Conservation (phyloP, 2,113 vertebrate species). For the Ictalurus furcatus region DNA sequence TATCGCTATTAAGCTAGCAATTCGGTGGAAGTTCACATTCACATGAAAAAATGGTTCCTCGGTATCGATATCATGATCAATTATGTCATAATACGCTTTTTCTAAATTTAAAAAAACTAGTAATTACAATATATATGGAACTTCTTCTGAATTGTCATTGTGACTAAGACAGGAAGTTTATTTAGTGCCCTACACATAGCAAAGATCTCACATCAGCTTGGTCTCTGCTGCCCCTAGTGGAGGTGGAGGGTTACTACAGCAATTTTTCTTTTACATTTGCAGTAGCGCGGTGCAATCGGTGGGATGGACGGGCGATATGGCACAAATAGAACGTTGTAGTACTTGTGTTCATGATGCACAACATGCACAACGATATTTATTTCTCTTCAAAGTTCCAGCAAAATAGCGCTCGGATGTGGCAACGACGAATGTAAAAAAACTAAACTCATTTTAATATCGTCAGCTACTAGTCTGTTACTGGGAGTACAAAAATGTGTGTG, state of each 20-base stretch:
- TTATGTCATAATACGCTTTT: not conserved
- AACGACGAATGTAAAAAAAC: not conserved
- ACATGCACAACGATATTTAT: not conserved
- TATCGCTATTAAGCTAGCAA: not conserved
- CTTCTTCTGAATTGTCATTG: not conserved
- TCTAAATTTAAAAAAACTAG: not conserved
- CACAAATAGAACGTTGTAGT: not conserved
- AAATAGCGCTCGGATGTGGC: not conserved
- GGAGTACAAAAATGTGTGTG: not conserved
- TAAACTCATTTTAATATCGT: not conserved
- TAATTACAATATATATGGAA: not conserved
- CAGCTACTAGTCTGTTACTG: not conserved
- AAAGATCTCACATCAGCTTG: slow-evolving; percentile 48
- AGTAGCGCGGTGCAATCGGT: not conserved
- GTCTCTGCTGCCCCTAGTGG: slow-evolving; percentile 71
- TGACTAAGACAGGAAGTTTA: not conserved
- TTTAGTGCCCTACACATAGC: not conserved
- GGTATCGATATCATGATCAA: not conserved
- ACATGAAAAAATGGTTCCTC: not conserved
- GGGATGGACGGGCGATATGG: not conserved
- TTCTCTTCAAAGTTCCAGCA: not conserved
- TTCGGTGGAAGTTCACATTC: not conserved
- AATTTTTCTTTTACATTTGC: not conserved
- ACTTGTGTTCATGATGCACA: not conserved
- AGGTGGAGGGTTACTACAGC: slow-evolving; percentile 57